Evolutionary conservation across 2,797 vertebrate genomes (phyloP), one percentile per base, ranked within the genome.

Genomic region (Melanotaenia trifasciata): DNA sequence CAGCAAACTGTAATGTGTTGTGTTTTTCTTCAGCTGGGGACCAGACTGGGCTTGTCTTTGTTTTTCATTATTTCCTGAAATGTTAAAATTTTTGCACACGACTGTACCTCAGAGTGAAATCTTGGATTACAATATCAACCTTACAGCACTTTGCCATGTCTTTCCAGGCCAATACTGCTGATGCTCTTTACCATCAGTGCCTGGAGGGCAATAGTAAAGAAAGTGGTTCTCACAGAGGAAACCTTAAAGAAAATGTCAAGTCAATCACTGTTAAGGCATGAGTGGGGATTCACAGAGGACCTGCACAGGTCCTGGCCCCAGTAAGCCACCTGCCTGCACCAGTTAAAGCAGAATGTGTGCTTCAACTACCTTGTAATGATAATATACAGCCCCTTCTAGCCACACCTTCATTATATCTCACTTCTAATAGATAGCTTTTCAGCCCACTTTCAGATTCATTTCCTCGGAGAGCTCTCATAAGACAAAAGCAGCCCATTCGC

Each of bases 141-240:
- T 1, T 68, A 62, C 56, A 69, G 65, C 57, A 9, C 32, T 4
- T 50, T 67, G 67, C 36, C 47, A 10, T 70, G 70, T 72, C 64
- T 38, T 12, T 12, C 74, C 62, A 4, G 26, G 20, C 20, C 47
- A 51, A 22, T 24, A 20, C 10, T 22, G 18, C 47, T 67, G 73
- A 74, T 70, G 86, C 79, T 80, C 67, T 40, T 28, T 28, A 28
- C 26, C 26, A 28, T 28, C 26, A 28, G 26, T 28, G 26, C 26
- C 26, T 28, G 26, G 26, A 28, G 26, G 26, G 26, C 26, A 28
- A 28, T 28, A 28, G 26, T 59, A 30, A 62, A 79, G 65, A 71
- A 74, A 85, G 80, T 76, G 74, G 80, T 79, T 81, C 60, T 81
- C 80, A 70, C 72, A 30, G 58, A 78, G 65, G 63, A 83, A 79